A percentile compares a stretch with the other conserved stretches of the same genome.
Evolutionary conservation across 2,113 vertebrate species (phyloP).

Genomic region (Pomatorhinus ruficollis): DNA sequence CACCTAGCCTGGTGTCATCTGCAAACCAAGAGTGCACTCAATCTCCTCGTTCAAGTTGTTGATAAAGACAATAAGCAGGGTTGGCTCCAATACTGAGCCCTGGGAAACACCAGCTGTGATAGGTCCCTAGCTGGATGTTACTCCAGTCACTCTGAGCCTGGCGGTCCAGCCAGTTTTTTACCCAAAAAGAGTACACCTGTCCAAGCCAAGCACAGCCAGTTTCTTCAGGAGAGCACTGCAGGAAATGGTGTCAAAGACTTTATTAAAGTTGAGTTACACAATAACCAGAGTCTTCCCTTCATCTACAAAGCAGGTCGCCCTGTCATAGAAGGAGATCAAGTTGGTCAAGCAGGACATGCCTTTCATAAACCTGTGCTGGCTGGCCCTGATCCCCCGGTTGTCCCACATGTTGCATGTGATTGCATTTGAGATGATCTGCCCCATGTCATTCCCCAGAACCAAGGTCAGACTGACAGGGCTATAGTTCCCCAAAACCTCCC

Average conservation of each 20-base stretch:
- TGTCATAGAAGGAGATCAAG: background rate
- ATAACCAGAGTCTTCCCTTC: background rate
- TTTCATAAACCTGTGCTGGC: background rate
- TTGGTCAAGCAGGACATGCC: background rate
- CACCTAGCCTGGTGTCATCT: background rate
- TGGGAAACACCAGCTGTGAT: background rate
- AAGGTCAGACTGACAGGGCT: background rate
- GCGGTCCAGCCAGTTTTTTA: background rate
- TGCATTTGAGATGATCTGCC: background rate
- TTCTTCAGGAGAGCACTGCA: background rate
- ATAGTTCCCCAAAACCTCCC: background rate
- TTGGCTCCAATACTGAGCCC: background rate
- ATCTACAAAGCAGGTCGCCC: background rate
- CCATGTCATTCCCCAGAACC: rapidly evolving
- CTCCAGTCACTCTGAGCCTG: no score
- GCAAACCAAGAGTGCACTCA: background rate
- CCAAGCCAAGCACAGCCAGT: background rate
- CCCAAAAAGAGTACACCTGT: background rate
- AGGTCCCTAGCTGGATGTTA: rapidly evolving
- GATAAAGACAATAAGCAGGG: background rate
- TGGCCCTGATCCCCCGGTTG: background rate
- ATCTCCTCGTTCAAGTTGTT: background rate
- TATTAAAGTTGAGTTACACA: background rate
- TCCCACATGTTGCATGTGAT: background rate
- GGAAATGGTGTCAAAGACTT: background rate